Conservation (phyloP, 2,888 invertebrate genomes). For the Oasisia sp. region DNA sequence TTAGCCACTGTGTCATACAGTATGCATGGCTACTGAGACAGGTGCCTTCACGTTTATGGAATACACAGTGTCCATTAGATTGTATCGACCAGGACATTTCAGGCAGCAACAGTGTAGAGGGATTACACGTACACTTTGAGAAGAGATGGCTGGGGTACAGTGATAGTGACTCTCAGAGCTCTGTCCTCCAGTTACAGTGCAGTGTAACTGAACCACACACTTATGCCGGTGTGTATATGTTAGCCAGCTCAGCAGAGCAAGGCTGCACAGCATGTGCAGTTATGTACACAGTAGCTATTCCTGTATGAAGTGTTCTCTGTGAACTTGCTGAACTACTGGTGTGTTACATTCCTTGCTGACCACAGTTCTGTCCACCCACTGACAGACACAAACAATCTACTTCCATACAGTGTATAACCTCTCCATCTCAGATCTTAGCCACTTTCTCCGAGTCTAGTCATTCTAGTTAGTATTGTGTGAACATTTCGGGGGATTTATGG, state of each 20-base stretch:
- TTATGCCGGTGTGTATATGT: background rate
- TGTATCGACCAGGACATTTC: background rate
- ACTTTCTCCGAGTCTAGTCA: background rate
- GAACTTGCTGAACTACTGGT: background rate
- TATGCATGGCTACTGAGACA: background rate
- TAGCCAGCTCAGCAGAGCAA: background rate
- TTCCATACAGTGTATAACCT: background rate
- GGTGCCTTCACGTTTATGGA: background rate
- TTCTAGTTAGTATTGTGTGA: background rate
- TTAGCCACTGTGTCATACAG: background rate
- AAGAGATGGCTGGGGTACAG: background rate
- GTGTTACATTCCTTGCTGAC: background rate
- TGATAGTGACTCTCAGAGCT: too few relatives aligned
- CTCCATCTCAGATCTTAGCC: background rate
- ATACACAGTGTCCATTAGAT: background rate
- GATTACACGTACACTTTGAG: background rate
- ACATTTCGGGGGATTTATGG: background rate
- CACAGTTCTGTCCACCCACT: background rate
- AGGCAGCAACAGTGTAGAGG: background rate
- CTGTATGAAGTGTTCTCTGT: background rate
- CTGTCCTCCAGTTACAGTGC: background rate
- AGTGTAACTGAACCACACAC: background rate
- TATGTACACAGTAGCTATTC: constrained; percentile 7
- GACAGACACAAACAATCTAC: background rate
- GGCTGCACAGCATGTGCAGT: background rate